phyloP scores from a whole-genome alignment of 2,888 invertebrate species.

The Rhyacophila evoluta region DNA sequence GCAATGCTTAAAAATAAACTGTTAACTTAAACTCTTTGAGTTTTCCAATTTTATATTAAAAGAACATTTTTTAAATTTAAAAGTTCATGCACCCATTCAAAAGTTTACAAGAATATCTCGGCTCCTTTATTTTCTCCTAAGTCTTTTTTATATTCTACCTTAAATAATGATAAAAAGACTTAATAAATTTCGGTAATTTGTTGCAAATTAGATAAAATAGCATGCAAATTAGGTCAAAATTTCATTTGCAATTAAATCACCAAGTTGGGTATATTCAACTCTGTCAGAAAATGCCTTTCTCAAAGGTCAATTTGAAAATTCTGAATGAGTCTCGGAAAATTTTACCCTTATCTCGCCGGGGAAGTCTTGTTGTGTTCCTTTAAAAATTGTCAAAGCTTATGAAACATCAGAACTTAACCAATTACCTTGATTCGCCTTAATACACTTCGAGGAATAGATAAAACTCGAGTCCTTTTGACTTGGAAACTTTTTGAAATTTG shows the following conservation, averaged over 20 bases:
- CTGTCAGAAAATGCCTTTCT: background rate
- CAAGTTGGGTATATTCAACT: background rate
- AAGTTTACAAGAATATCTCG: too few relatives aligned
- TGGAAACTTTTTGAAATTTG: conserved; percentile 6
- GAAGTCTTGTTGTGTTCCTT: conserved; percentile 26
- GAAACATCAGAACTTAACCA: conserved; percentile 48
- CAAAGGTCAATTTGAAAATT: background rate
- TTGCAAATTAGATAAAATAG: background rate
- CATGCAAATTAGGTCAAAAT: background rate
- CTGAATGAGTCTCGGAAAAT: background rate
- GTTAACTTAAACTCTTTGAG: too few relatives aligned
- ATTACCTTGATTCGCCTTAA: conserved; percentile 44
- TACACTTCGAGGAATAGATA: conserved; percentile 15
- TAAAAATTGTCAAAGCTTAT: conserved; percentile 45
- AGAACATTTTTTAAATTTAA: too few relatives aligned
- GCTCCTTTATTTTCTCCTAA: too few relatives aligned
- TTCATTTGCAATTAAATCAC: background rate
- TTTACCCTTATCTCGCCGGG: background rate
- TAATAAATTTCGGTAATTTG: background rate
- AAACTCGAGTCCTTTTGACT: conserved; percentile 26
- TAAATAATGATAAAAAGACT: too few relatives aligned
- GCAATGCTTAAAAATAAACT: too few relatives aligned
- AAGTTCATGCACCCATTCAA: too few relatives aligned
- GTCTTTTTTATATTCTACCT: too few relatives aligned
- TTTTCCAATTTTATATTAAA: too few relatives aligned